phyloP scores from a whole-genome alignment of 2,113 vertebrate genomes.

The Thinocorus orbignyianus region DNA sequence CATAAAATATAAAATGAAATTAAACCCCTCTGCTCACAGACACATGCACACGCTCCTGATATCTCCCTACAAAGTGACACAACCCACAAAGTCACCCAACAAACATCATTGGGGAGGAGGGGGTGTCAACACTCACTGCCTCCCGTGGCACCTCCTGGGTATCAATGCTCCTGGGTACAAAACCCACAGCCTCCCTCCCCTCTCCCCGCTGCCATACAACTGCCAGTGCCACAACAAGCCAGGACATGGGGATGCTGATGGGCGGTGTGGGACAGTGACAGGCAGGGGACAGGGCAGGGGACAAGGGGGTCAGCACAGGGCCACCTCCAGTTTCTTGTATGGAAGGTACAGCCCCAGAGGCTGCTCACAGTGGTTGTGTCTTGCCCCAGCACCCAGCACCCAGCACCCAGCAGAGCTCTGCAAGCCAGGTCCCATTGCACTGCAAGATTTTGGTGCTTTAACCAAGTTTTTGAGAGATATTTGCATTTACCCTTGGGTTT shows the following conservation, averaged over 20 bases:
- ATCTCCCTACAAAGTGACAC: background rate
- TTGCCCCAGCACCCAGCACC: too few species aligned
- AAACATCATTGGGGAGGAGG: fast-evolving
- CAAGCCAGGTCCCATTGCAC: background rate
- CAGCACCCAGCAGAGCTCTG: too few species aligned
- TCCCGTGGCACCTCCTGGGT: fast-evolving
- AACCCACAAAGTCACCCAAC: background rate
- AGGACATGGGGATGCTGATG: background rate
- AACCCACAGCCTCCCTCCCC: background rate
- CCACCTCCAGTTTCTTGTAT: background rate
- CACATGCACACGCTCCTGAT: fast-evolving
- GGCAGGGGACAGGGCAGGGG: background rate
- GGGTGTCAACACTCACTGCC: background rate
- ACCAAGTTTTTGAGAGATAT: background rate
- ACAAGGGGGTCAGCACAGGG: fast-evolving
- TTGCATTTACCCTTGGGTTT: background rate
- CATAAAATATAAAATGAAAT: background rate
- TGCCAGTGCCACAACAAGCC: fast-evolving
- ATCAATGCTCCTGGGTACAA: fast-evolving
- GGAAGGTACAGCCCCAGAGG: too few species aligned
- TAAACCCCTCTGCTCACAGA: background rate
- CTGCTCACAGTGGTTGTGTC: fast-evolving
- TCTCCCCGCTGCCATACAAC: fast-evolving
- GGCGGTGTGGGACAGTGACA: fast-evolving
- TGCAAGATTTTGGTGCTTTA: background rate